phyloP scores from a whole-genome alignment of 1,140 invertebrate genomes.

The Cecropterus lyciades region DNA sequence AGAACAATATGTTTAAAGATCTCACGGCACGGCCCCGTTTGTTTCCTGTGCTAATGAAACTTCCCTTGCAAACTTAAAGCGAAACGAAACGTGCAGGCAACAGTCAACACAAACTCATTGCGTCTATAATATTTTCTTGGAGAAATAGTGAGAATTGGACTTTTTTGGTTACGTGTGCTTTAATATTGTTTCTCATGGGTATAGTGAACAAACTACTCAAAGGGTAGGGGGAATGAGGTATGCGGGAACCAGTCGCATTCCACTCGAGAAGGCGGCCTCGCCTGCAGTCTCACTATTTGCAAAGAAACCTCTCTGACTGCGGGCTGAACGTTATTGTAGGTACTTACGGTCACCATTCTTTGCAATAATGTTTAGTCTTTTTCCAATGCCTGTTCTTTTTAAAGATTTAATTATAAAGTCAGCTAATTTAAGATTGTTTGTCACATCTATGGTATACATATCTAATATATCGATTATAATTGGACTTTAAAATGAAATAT shows the following conservation, averaged over 20 bases:
- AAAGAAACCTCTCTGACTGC: slow-evolving; percentile 42
- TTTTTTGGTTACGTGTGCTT: slow-evolving; percentile 16
- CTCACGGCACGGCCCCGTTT: slow-evolving; percentile 50
- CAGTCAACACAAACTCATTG: not conserved
- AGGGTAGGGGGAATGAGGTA: slow-evolving; percentile 39
- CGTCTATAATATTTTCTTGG: not conserved
- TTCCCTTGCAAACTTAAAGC: slow-evolving; percentile 37
- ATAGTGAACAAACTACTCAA: slow-evolving; percentile 35
- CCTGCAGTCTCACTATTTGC: slow-evolving; percentile 42
- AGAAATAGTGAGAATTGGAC: not conserved
- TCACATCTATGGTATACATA: no score
- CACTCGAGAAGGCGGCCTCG: slow-evolving; percentile 40
- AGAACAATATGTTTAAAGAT: slow-evolving; percentile 52
- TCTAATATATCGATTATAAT: no score
- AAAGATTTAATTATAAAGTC: no score
- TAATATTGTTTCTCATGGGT: slow-evolving; percentile 48
- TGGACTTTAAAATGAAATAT: no score
- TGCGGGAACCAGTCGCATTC: slow-evolving; percentile 41
- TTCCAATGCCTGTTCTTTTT: no score
- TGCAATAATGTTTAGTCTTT: not conserved
- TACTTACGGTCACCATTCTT: slow-evolving; percentile 35
- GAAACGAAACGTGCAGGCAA: slow-evolving; percentile 19
- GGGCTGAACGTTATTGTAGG: slow-evolving; percentile 41
- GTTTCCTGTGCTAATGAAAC: slow-evolving; percentile 56
- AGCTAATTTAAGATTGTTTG: no score